Evolutionary conservation across 2,113 vertebrate species (phyloP).

Genomic region (Tachycineta bicolor): DNA sequence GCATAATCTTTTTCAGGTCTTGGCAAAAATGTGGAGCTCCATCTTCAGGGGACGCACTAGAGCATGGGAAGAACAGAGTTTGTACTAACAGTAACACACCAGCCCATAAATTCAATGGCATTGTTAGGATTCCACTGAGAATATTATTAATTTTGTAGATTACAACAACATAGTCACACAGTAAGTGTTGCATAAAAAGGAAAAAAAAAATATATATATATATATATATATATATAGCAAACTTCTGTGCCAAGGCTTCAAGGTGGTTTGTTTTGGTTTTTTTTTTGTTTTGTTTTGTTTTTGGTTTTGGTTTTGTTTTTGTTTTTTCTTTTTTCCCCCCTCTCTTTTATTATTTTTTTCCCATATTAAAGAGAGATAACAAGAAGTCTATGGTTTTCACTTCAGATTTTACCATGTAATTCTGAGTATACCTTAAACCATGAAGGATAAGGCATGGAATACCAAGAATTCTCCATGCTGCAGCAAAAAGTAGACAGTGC

Average conservation of each 20-base stretch:
- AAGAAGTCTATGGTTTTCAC: constrained; percentile 20
- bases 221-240: not conserved
- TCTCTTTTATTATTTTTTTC: not conserved
- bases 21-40: not conserved
- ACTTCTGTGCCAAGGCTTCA: not conserved
- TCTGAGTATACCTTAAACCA: constrained; percentile 2
- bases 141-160: not conserved
- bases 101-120: not conserved
- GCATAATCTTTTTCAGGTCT: not conserved
- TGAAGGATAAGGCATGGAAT: not conserved
- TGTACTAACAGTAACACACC: not conserved
- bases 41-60: not conserved
- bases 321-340: too few relatives aligned
- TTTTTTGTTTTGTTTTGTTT: too few relatives aligned
- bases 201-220: not conserved
- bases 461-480: constrained; percentile 24
- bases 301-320: too few relatives aligned
- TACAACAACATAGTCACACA: not conserved
- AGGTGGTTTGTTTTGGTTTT: not conserved
- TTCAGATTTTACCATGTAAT: constrained; percentile 1
- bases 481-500: not conserved
- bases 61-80: not conserved
- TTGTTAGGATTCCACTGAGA: not conserved
- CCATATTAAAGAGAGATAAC: not conserved
- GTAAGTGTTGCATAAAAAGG: not conserved